phyloP scores from a whole-genome alignment of 1,140 invertebrate genomes.

The Lamellibrachia luymesi region DNA sequence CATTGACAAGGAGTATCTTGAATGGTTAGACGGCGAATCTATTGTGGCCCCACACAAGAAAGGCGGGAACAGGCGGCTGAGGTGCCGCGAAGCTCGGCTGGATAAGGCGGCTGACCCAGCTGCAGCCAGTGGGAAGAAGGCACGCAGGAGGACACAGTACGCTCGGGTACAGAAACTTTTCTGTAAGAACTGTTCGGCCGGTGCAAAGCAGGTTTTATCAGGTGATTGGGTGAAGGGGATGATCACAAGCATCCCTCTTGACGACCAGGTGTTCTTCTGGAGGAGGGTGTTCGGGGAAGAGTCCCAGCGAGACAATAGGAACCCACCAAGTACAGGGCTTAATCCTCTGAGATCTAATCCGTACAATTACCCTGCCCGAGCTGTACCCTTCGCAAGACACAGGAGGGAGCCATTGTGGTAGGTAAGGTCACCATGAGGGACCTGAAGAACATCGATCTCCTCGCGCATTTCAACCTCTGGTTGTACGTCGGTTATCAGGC shows the following conservation, averaged over 20 bases:
- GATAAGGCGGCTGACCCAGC: neutral
- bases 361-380: neutral
- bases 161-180: neutral
- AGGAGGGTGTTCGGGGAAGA: neutral
- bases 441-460: neutral
- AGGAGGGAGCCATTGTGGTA: neutral
- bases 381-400: neutral
- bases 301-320: neutral
- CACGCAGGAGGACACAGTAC: neutral
- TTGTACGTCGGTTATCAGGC: neutral
- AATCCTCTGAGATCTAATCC: neutral
- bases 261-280: neutral
- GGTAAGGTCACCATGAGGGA: neutral
- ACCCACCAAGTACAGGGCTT: too few species aligned
- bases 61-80: neutral
- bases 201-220: neutral
- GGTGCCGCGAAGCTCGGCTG: neutral
- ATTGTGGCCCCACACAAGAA: neutral
- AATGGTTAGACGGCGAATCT: neutral
- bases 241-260: neutral
- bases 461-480: neutral
- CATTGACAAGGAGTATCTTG: neutral
- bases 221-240: neutral
- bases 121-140: neutral
- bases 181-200: neutral